phyloP scores from a whole-genome alignment of 1,140 invertebrate species.

The Temnothorax curvispinosus region DNA sequence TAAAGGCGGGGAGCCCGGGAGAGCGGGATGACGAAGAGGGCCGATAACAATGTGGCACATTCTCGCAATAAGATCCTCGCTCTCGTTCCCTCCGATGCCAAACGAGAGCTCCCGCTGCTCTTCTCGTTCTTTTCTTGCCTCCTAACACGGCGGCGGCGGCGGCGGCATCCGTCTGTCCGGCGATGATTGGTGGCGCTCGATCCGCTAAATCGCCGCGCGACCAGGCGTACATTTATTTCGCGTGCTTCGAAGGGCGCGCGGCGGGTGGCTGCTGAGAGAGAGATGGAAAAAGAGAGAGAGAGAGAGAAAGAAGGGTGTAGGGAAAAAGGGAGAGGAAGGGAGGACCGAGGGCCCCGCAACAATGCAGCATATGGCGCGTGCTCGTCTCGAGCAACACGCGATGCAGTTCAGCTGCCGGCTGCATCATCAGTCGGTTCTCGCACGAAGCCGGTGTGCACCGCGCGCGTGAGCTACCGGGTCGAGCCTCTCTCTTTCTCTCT shows the following conservation, averaged over 20 bases:
- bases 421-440: conserved; percentile 71
- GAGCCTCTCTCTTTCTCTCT: not conserved
- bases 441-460: conserved; percentile 61
- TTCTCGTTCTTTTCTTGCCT: conserved; percentile 48
- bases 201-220: conserved; percentile 64
- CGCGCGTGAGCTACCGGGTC: conserved; percentile 38
- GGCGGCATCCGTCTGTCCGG: conserved; percentile 22
- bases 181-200: conserved; percentile 65
- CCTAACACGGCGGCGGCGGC: conserved; percentile 17
- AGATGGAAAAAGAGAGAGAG: conserved; percentile 18
- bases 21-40: conserved; percentile 43
- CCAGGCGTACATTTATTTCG: conserved; percentile 69
- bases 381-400: conserved; percentile 77
- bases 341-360: conserved; percentile 74
- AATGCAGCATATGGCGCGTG: conserved; percentile 80
- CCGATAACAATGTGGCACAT: conserved; percentile 60
- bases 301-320: conserved; percentile 36
- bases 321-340: conserved; percentile 58
- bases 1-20: conserved; percentile 22
- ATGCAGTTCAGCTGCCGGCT: conserved; percentile 75
- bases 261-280: conserved; percentile 47
- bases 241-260: conserved; percentile 63
- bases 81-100: conserved; percentile 39
- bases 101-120: conserved; percentile 53
- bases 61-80: conserved; percentile 60